These are phyloP conservation scores for Ricordea florida DNA, from an alignment of 92 coral and sea anemone genomes.

Conservation along the genomic window DNA sequence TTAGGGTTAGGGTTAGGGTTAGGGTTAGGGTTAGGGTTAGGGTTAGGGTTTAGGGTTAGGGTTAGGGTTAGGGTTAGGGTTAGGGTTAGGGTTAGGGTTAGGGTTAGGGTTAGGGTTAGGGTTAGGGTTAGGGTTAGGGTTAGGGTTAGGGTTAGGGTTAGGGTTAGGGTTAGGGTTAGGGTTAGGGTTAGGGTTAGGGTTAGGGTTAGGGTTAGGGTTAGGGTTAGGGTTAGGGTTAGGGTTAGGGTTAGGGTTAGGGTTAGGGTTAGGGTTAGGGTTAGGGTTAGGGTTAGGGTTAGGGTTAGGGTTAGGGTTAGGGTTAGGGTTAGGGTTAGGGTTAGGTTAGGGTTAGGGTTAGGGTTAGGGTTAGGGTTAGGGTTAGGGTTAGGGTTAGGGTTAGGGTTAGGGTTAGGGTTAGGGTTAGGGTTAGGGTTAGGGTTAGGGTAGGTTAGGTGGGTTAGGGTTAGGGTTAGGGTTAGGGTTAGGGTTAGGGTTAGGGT, in stretches of 20 bases:
- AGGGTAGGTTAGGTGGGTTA: background rate
- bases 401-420: conserved; percentile 50
- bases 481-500: background rate
- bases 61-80: background rate
- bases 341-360: conserved; percentile 6
- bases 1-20: background rate
- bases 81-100: conserved; percentile 17
- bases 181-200: conserved; percentile 23
- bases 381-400: conserved; percentile 37
- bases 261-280: background rate
- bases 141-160: conserved; percentile 34
- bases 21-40: background rate
- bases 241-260: conserved; percentile 28
- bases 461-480: conserved; percentile 37
- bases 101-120: conserved; percentile 14
- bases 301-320: conserved; percentile 5
- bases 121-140: conserved; percentile 32
- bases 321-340: conserved; percentile 21
- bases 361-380: conserved; percentile 5
- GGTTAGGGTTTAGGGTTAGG: background rate
- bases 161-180: conserved; percentile 25
- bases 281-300: background rate
- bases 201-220: conserved; percentile 26
- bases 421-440: conserved; percentile 54
- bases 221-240: conserved; percentile 35